Evolutionary conservation across 2,888 invertebrate genomes (phyloP).

Genomic region (Amorpha juglandis): DNA sequence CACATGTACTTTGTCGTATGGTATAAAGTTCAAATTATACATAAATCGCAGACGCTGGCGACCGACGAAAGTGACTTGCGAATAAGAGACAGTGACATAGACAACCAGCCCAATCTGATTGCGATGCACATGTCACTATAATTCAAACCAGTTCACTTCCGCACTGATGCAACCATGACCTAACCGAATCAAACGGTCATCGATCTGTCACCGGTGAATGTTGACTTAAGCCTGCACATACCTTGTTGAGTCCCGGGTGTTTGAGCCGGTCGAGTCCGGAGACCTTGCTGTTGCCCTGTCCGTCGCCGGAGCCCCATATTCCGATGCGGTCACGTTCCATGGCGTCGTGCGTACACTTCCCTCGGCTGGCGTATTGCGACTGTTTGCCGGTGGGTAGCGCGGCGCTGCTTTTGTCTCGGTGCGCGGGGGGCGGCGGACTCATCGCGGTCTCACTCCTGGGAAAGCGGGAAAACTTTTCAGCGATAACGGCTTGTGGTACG

Average conservation of each 20-base stretch:
- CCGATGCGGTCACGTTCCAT: constrained; percentile 87
- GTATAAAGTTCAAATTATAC: constrained; percentile 59
- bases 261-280: constrained; percentile 88
- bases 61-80: too few species aligned
- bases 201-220: constrained; percentile 33
- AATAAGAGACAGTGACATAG: too few species aligned
- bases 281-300: constrained; percentile 79
- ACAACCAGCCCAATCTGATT: constrained; percentile 16
- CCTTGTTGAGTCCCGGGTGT: constrained; percentile 89
- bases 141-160: constrained; percentile 52
- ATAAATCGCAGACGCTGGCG: constrained; percentile 40
- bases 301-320: constrained; percentile 85
- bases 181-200: constrained; percentile 53
- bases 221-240: constrained; percentile 52
- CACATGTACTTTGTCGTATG: constrained; percentile 57
- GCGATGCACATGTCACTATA: constrained; percentile 31
- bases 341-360: constrained; percentile 59
- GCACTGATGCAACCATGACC: constrained; percentile 63
- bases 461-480: constrained; percentile 79
- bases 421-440: constrained; percentile 76
- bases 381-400: constrained; percentile 58
- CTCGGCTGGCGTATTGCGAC: constrained; percentile 60
- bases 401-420: constrained; percentile 69
- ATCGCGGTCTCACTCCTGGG: constrained; percentile 80
- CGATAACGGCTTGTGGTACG: constrained; percentile 55